Evolutionary conservation across 2,797 vertebrate species (phyloP).

Genomic region (Gambusia yucatana): DNA sequence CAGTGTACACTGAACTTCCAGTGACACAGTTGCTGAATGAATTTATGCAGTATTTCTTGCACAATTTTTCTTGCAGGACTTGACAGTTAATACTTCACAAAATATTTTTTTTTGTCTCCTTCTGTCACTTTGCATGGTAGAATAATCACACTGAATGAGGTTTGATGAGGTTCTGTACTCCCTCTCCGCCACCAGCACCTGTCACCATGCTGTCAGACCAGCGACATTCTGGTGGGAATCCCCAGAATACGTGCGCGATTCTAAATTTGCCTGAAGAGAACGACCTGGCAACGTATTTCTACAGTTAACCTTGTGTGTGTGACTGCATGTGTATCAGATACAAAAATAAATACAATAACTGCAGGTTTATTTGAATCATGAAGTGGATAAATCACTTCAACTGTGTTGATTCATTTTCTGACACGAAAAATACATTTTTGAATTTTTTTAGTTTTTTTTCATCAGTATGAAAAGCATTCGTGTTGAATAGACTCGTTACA

Average conservation of each 20-base stretch:
- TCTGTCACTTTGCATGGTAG: background rate
- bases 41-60: background rate
- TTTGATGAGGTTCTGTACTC: background rate
- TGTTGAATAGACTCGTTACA: too few species aligned
- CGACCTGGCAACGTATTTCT: background rate
- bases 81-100: background rate
- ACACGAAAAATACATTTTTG: background rate
- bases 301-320: background rate
- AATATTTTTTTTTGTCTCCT: background rate
- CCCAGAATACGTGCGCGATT: background rate
- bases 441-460: background rate
- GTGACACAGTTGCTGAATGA: background rate
- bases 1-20: background rate
- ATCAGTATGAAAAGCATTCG: background rate
- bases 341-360: background rate
- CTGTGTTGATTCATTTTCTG: background rate
- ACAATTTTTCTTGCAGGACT: background rate
- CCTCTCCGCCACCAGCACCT: background rate
- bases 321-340: background rate
- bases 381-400: background rate
- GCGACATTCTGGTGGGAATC: background rate
- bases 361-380: background rate
- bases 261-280: background rate
- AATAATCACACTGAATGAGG: background rate
- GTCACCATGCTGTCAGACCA: background rate